Conservation (phyloP, 2,797 vertebrate genomes). For the Pitangus sulphuratus region DNA sequence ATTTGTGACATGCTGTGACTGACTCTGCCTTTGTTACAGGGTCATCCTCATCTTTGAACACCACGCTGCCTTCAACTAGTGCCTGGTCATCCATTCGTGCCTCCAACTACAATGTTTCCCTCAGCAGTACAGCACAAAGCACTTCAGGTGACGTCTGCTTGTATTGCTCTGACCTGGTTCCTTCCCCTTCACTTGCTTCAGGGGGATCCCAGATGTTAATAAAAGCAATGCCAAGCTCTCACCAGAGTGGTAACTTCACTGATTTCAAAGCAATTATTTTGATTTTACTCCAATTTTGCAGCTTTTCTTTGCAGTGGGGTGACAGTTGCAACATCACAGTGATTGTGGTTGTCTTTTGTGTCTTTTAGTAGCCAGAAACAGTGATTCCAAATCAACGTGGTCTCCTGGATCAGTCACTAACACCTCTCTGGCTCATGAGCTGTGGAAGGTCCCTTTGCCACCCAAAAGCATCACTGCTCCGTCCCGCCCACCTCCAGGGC, state of each 20-base stretch:
- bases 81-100: slow-evolving; percentile 99
- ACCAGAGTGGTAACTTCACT: not conserved
- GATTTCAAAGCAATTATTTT: not conserved
- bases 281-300: not conserved
- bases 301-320: not conserved
- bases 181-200: rapidly evolving
- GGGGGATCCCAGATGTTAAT: not conserved
- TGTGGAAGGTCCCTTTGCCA: slow-evolving; percentile 99
- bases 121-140: slow-evolving; percentile 99
- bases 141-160: slow-evolving; percentile 87
- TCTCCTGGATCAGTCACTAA: slow-evolving; percentile 94
- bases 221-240: not conserved
- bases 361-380: slow-evolving; percentile 89
- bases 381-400: slow-evolving; percentile 95
- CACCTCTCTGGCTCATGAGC: slow-evolving; percentile 98
- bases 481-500: slow-evolving; percentile 95
- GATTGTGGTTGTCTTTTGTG: not conserved
- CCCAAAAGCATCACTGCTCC: slow-evolving; percentile 94
- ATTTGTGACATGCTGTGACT: not conserved
- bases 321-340: rapidly evolving
- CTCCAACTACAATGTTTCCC: slow-evolving; percentile 99
- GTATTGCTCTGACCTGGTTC: not conserved
- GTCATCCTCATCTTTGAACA: slow-evolving; percentile 99
- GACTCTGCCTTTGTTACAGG: slow-evolving; percentile 71
- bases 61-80: slow-evolving; percentile 99